Evolutionary conservation across 2,888 invertebrate genomes (phyloP), one percentile per base, ranked within the genome.

Genomic region (Scaptomyza parva): DNA sequence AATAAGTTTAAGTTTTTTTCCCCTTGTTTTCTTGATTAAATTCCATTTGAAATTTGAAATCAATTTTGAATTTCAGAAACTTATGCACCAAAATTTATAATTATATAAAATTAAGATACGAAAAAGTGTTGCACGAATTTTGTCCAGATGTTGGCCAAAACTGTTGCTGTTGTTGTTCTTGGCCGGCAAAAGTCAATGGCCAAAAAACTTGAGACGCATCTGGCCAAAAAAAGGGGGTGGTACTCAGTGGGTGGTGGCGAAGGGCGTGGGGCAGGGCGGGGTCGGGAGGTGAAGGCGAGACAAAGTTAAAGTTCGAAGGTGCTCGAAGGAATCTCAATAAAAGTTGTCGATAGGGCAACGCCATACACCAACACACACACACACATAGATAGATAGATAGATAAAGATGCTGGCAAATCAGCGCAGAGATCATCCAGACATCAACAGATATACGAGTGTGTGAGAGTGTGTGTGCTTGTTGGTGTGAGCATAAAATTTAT

Each of bases 401-500:
- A 41, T 33, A 57, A 7, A 48, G 24, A 52, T 40, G 4, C 40
- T 45, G 58, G 54, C 59, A 76, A 85, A 85, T 83, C 86, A 76
- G 78, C 76, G 86, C 83, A 76, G 68, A 86, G 83, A 83, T 82
- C 83, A 65, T 59, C 61, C 64, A 58, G 44, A 55, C 55, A 24
- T 43, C 24, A 14, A 14, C 35, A n/a, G n/a, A n/a, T n/a, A 17
- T 35, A 41, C 24, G 39, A 43, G 33, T 52, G 28, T 24, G 22
- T 51, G 24, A 55, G 53, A 40, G 40, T 12, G 50, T 37, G 60
- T 40, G 50, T 26, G 24, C 40, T 24, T 50, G 47, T 59, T 57
- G 52, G 70, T 68, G 62, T 54, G 53, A 62, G 82, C 78, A 81
- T 84, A 81, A 77, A 83, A 84, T 84, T 70, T 77, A 86, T 84